Base-by-base conservation (phyloP, 2,888 invertebrate genomes). In the Drosophila infuscata region DNA sequence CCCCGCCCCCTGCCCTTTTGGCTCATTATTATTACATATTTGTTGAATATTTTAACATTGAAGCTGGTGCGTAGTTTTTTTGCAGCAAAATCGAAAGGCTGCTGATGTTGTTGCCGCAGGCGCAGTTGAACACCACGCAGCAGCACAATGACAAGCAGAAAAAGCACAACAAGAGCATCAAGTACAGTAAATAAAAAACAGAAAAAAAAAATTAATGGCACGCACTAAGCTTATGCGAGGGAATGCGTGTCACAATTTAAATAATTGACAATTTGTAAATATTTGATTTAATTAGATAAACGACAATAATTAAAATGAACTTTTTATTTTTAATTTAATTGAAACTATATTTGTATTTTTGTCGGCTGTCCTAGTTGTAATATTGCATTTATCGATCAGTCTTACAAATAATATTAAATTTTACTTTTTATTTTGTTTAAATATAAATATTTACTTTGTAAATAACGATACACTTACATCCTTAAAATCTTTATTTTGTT, bases 41-140 rank as follows among this genome's bases (percentile, higher is more conserved):
- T 84, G 72, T 73, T 76, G 90, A 82, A 88, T 88, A 83, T 86
- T 79, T 81, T 82, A 73, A 61, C 73, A 73, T 71, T 74, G 76
- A 76, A 51, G 60, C 66, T 82, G 62, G 49, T 66, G 77, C 56
- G 56, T 63, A 51, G 43, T 66, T 62, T 67, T 53, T 59, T 63
- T 60, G 61, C 59, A 49, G 60, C 62, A 53, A 70, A 69, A 79
- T 66, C 48, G 64, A 70, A 79, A 75, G 64, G 76, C 56, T 36
- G 64, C 51, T 52, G 53, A 35, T 35, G 49, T 12, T 33, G 29
- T 17, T n/a, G 64, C 62, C 41, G 67, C 51, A 57, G 57, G 65
- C 80, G 75, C 60, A 54, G 66, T 56, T 68, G 51, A 56, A 52
- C 61, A 51, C 48, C 74, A 66, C 61, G 52, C 66, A 66, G 38